Base-by-base conservation (phyloP, 1,140 invertebrate species). In the Calliopsis andreniformis region DNA sequence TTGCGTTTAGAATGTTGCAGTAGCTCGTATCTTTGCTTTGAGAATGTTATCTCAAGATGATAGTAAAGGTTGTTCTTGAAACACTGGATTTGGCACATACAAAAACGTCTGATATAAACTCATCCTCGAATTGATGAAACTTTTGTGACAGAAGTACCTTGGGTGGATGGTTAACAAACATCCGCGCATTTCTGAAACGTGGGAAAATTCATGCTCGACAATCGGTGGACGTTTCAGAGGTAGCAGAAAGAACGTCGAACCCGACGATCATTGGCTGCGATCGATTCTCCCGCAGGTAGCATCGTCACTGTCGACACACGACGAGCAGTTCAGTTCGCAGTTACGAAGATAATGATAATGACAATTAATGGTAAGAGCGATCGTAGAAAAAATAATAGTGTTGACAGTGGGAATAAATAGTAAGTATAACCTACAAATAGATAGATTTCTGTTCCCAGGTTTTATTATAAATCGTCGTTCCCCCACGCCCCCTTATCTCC, bases 391-490 rank as follows among this genome's bases (percentile, higher is more conserved):
- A 75, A 84, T 84, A 87, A 86, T 72, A 79, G 78, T 76, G 75
- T 77, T 68, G 55, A 79, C 55, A 32, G 32, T 59, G 18, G 20
- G 53, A 72, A 72, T 72, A 69, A 80, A 63, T 72, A 53, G 45
- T 30, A 72, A 63, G 20, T 56, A 84, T 79, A 87, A 83, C 81
- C 87, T 88, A 88, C 86, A 85, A 86, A 88, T 88, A 88, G 78
- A 88, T 88, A 88, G 78, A 73, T 35, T 86, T 87, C 86, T 88
- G 87, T 88, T 88, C 87, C 87, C 87, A 85, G 87, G 66, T 87
- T 87, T 72, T 79, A 67, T 70, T 76, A 55, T 43, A 66, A 73
- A 73, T 64, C 42, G 32, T 64, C 59, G n/a, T 25, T 30, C 25
- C 39, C 35, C 61, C 20, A 14, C 64, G 49, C 76, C 49, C 51